Evolutionary conservation across 2,113 vertebrate genomes (phyloP).

Genomic region (Poecile atricapillus): DNA sequence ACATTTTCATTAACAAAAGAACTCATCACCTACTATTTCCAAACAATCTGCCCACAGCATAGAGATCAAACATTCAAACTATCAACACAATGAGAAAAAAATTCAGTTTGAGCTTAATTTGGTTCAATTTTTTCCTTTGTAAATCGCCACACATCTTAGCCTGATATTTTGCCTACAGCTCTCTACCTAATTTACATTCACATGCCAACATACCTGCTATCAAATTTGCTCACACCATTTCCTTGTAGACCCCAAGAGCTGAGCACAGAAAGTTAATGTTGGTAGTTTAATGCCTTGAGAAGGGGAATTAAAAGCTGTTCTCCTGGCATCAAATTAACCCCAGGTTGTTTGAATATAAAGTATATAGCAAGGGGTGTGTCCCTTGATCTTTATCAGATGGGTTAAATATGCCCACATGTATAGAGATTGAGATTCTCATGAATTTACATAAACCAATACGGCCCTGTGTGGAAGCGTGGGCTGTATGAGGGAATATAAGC

Average conservation of each 20-base stretch:
- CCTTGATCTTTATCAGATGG: not conserved
- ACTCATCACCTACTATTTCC: not conserved
- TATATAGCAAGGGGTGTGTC: not conserved
- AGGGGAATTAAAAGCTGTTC: conserved; percentile 27
- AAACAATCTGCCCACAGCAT: not conserved
- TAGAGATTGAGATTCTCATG: not conserved
- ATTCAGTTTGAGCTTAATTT: not conserved
- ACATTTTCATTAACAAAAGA: not conserved
- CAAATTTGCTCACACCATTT: conserved; percentile 49
- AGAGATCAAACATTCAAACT: not conserved
- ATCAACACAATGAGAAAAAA: not conserved
- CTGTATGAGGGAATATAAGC: not conserved
- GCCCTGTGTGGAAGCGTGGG: not conserved
- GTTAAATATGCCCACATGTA: not conserved
- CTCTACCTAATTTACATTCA: conserved; percentile 36
- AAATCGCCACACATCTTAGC: not conserved
- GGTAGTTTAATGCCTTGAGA: conserved; percentile 16
- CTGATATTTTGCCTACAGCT: not conserved
- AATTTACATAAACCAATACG: not conserved
- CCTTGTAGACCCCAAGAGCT: conserved; percentile 30
- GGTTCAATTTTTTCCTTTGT: not conserved
- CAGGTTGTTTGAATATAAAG: conserved; percentile 32
- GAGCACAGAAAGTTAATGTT: conserved; percentile 39
- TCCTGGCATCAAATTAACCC: conserved; percentile 34
- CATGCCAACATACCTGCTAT: conserved; percentile 7